Evolutionary conservation across 1,140 invertebrate species (phyloP).

Genomic region (Heliconius melpomene): DNA sequence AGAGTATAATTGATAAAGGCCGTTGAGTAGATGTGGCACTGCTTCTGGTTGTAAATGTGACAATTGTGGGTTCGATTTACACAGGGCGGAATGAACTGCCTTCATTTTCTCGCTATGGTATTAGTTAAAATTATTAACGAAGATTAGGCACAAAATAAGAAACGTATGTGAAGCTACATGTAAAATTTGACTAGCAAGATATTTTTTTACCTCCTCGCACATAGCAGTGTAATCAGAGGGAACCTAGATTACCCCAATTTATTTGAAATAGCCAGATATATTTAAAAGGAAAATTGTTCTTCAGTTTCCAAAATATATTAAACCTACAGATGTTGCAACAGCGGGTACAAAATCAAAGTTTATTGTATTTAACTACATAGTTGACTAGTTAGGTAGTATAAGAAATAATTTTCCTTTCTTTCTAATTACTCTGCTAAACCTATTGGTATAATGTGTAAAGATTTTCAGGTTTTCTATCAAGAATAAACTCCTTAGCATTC

Average conservation of each 20-base stretch:
- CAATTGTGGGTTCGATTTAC: not conserved
- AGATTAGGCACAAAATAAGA: not conserved
- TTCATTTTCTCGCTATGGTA: not conserved
- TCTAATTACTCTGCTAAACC: no score
- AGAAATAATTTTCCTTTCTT: no score
- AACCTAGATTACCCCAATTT: not conserved
- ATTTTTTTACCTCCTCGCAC: no score
- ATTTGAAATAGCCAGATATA: not conserved
- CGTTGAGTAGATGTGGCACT: no score
- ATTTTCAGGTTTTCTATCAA: no score
- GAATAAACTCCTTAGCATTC: no score
- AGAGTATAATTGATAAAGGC: not conserved
- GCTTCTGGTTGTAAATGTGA: not conserved
- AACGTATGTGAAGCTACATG: not conserved
- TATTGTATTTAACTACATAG: not conserved
- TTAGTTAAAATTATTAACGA: not conserved
- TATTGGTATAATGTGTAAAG: no score
- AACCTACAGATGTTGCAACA: not conserved
- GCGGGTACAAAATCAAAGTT: not conserved
- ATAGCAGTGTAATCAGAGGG: no score
- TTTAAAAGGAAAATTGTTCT: not conserved
- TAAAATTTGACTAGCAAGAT: no score
- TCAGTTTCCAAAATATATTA: not conserved
- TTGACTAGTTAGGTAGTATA: not conserved
- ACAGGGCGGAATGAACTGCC: not conserved